Percentiles rank a stretch among this genome's conserved stretches.
These are phyloP conservation scores for Luscinia megarhynchos DNA, from an alignment of 2,797 vertebrate genomes.

Conservation along the genomic window DNA sequence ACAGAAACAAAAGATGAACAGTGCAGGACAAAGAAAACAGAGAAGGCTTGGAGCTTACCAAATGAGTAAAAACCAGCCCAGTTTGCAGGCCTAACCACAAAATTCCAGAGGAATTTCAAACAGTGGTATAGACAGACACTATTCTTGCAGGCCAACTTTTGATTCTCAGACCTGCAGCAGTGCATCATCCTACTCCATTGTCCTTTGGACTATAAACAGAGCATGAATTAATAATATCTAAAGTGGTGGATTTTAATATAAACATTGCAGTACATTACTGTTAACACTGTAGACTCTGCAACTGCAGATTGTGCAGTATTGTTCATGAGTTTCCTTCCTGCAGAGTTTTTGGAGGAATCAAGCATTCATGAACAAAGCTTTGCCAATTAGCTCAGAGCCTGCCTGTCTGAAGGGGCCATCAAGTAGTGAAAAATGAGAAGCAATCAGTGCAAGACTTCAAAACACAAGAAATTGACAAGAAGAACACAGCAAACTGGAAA, in stretches of 20 bases:
- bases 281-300: conserved; percentile 40
- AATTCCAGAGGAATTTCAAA: background rate
- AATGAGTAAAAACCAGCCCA: background rate
- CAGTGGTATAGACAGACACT: background rate
- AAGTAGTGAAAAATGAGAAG: conserved; percentile 67
- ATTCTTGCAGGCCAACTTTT: background rate
- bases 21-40: background rate
- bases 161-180: background rate
- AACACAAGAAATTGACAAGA: conserved; percentile 53
- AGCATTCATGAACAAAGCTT: conserved; percentile 61
- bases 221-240: conserved; percentile 8
- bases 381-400: conserved; percentile 71
- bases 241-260: background rate
- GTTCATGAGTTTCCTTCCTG: conserved; percentile 62
- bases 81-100: background rate
- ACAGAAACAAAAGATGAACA: background rate
- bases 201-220: background rate
- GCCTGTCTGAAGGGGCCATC: conserved; percentile 61
- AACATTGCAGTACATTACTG: conserved; percentile 23
- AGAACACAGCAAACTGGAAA: conserved; percentile 44
- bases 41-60: background rate
- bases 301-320: conserved; percentile 18
- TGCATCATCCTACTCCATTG: background rate
- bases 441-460: conserved; percentile 63
- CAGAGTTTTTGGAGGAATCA: conserved; percentile 66